phyloP scores from a whole-genome alignment of 2,888 invertebrate species.

The Cosmopolites sordidus region DNA sequence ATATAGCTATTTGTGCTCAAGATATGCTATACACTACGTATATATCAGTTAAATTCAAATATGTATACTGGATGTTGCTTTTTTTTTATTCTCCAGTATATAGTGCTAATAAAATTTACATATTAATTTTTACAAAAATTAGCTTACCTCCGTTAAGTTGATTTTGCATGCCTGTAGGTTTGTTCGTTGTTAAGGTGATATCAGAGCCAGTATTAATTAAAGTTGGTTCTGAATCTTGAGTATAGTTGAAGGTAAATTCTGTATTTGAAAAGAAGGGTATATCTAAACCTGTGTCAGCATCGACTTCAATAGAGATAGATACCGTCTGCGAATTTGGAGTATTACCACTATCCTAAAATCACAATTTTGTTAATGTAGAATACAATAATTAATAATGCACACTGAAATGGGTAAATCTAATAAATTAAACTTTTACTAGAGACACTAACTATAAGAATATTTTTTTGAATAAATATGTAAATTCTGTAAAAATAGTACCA shows the following conservation, averaged over 20 bases:
- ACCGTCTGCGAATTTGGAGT: conserved; percentile 16
- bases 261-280: conserved; percentile 50
- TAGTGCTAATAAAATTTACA: background rate
- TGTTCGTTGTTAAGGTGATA: conserved; percentile 7
- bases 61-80: no score
- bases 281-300: conserved; percentile 44
- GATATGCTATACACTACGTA: no score
- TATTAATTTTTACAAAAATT: background rate
- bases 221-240: conserved; percentile 37
- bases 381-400: no score
- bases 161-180: conserved; percentile 2
- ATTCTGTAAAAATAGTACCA: no score
- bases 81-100: no score
- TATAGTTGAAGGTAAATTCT: conserved; percentile 50
- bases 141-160: conserved; percentile 19
- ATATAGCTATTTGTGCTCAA: no score
- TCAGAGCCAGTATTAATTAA: conserved; percentile 17
- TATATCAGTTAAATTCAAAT: no score
- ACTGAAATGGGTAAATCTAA: no score
- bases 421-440: no score
- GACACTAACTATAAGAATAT: no score
- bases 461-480: no score
- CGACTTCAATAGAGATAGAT: conserved; percentile 45
- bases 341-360: conserved; percentile 31
- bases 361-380: no score